phyloP scores from a whole-genome alignment of 2,113 vertebrate genomes.

The Delphinus delphis region DNA sequence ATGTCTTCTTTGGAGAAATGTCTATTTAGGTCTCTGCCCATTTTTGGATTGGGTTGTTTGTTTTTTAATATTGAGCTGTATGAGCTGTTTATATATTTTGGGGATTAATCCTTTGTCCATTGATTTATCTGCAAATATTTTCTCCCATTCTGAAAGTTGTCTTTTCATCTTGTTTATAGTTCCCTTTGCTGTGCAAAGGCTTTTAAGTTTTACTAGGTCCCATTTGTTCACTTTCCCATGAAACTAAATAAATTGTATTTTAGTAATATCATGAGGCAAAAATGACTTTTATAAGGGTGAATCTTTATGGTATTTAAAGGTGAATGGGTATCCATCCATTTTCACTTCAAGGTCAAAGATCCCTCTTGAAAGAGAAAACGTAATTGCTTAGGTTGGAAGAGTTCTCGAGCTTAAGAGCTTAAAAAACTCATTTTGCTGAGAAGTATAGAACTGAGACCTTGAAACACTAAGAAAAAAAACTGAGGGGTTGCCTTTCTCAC shows the following conservation, averaged over 20 bases:
- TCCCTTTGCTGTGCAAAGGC: no score
- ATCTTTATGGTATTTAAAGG: not conserved
- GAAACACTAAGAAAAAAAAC: not conserved
- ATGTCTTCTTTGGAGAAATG: no score
- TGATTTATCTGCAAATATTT: no score
- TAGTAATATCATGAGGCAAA: not conserved
- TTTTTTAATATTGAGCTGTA: no score
- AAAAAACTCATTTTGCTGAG: conserved; percentile 5
- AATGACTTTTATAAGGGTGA: not conserved
- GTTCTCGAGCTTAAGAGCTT: not conserved
- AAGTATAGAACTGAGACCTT: not conserved
- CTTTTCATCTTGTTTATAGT: no score
- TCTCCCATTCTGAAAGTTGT: no score
- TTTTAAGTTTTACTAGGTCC: no score
- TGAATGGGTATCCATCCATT: not conserved
- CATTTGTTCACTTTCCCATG: not conserved
- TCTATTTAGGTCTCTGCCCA: no score
- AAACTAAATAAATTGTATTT: conserved; percentile 36
- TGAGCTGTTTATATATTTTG: no score
- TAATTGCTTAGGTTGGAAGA: conserved; percentile 8
- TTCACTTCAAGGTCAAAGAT: conserved; percentile 39
- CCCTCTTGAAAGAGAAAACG: conserved; percentile 4
- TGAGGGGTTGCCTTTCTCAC: not conserved
- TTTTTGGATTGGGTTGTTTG: no score
- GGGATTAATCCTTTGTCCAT: no score